Evolutionary conservation across 2,888 invertebrate genomes (phyloP).

Genomic region (Cheilosia variabilis): DNA sequence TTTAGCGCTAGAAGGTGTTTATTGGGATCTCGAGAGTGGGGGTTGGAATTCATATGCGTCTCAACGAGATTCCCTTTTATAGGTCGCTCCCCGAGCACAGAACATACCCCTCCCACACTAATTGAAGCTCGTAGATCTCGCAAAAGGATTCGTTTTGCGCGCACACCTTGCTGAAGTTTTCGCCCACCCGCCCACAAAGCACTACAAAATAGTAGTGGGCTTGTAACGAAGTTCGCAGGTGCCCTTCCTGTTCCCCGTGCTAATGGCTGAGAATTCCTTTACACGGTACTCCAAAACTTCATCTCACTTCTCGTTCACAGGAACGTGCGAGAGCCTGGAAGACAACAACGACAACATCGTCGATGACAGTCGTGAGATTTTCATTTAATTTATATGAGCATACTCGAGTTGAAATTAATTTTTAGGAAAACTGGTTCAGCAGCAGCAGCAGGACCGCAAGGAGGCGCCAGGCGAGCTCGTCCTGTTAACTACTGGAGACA

Average conservation of each 20-base stretch:
- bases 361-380: slow-evolving; percentile 73
- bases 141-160: slow-evolving; percentile 50
- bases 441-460: background rate
- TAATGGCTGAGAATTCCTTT: slow-evolving; percentile 68
- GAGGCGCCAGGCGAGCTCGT: background rate
- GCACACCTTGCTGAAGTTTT: slow-evolving; percentile 1
- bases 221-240: slow-evolving; percentile 41
- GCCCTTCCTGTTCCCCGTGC: slow-evolving; percentile 2
- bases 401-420: slow-evolving; percentile 73
- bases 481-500: slow-evolving; percentile 70
- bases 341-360: slow-evolving; percentile 46
- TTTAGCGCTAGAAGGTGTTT: slow-evolving; percentile 58
- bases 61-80: slow-evolving; percentile 37
- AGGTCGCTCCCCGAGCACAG: slow-evolving; percentile 40
- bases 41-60: slow-evolving; percentile 62
- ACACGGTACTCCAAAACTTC: slow-evolving; percentile 60
- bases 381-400: slow-evolving; percentile 74
- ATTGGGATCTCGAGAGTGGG: slow-evolving; percentile 44
- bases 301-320: background rate
- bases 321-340: slow-evolving; percentile 8
- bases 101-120: slow-evolving; percentile 31
- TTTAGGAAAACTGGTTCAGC: slow-evolving; percentile 61
- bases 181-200: slow-evolving; percentile 4
- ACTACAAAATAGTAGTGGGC: slow-evolving; percentile 40
- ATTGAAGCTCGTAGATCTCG: slow-evolving; percentile 69